These are phyloP conservation scores for Opisthocomus hoazin DNA, from an alignment of 2,113 vertebrate species.

Conservation along the genomic window DNA sequence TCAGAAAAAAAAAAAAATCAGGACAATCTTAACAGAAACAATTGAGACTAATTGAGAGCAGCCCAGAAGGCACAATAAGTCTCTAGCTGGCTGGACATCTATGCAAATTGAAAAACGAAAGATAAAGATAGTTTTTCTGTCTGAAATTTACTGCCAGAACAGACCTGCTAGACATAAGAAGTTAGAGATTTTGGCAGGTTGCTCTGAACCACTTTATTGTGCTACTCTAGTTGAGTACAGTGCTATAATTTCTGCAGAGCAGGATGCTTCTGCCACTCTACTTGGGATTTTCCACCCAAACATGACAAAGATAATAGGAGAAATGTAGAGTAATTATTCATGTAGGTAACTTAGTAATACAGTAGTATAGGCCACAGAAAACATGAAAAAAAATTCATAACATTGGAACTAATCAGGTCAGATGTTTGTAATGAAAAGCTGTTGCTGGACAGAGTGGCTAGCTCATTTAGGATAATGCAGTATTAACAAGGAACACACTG, in stretches of 20 bases:
- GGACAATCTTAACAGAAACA: background rate
- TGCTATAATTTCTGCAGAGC: background rate
- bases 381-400: background rate
- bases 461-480: background rate
- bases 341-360: background rate
- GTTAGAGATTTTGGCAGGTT: background rate
- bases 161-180: background rate
- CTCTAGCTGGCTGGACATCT: background rate
- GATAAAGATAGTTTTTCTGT: background rate
- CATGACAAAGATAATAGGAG: constrained; percentile 1
- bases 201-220: background rate
- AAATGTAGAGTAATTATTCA: constrained; percentile 13
- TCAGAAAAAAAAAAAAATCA: background rate
- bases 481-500: background rate
- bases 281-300: constrained; percentile 32
- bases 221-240: background rate
- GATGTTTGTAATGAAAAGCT: background rate
- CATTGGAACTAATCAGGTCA: background rate
- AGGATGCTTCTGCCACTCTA: background rate
- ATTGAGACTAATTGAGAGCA: background rate
- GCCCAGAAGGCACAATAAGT: background rate
- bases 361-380: background rate
- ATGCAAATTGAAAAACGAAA: background rate
- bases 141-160: background rate
- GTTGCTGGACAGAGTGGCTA: background rate